Evolutionary conservation across 2,888 invertebrate species (phyloP).

Genomic region (Hybos culiciformis): DNA sequence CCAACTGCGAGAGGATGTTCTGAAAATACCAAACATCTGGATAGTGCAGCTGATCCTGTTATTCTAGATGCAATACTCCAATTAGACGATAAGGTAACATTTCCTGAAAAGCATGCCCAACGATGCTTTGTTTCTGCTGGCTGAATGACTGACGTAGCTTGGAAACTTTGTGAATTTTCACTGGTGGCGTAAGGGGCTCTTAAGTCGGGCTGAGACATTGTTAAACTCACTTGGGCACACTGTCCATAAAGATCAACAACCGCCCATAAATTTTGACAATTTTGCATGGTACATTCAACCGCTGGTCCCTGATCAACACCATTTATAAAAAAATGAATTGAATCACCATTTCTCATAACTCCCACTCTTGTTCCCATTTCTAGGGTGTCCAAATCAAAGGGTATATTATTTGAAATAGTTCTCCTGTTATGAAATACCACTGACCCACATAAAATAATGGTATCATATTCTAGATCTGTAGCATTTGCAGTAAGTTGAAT

Average conservation of each 20-base stretch:
- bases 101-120: constrained; percentile 34
- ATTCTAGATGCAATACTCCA: constrained; percentile 33
- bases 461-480: constrained; percentile 81
- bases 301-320: constrained; percentile 79
- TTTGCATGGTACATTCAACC: constrained; percentile 58
- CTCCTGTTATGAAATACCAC: constrained; percentile 81
- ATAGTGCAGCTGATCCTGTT: constrained; percentile 29
- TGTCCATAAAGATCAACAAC: constrained; percentile 92
- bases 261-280: constrained; percentile 82
- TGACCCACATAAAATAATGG: constrained; percentile 84
- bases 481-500: constrained; percentile 78
- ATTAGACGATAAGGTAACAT: constrained; percentile 32
- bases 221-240: constrained; percentile 70
- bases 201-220: constrained; percentile 24
- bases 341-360: constrained; percentile 78
- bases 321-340: constrained; percentile 73
- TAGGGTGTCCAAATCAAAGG: constrained; percentile 71
- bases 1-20: constrained; percentile 32
- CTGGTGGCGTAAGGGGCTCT: constrained; percentile 35
- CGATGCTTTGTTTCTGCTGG: constrained; percentile 38
- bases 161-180: constrained; percentile 43
- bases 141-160: constrained; percentile 42
- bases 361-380: constrained; percentile 66
- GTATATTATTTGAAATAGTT: constrained; percentile 71
- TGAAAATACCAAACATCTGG: constrained; percentile 33